These are phyloP conservation scores for Rhegmatorhina hoffmannsi DNA, from an alignment of 2,113 vertebrate species.

Conservation along the genomic window DNA sequence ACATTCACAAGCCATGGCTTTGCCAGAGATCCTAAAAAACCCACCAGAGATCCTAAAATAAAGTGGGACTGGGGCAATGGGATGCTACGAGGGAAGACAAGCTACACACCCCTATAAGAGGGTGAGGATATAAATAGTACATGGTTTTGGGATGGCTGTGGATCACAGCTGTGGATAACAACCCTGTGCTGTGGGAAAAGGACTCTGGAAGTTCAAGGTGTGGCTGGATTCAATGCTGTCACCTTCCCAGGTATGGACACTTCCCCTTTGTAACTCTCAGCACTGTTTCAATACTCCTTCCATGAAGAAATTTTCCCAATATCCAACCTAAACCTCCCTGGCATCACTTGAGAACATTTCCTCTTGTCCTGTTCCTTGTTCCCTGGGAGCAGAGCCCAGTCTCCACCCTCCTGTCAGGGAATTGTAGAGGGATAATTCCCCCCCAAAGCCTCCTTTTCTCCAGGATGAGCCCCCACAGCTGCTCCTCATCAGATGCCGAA, in stretches of 20 bases:
- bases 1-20: not conserved
- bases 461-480: not conserved
- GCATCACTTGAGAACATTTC: not conserved
- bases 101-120: rapidly evolving
- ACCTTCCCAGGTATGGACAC: not conserved
- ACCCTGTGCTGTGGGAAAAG: rapidly evolving
- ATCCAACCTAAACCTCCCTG: not conserved
- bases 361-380: not conserved
- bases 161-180: not conserved
- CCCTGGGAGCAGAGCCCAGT: not conserved
- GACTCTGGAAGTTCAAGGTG: not conserved
- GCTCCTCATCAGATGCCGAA: not conserved
- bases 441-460: not conserved
- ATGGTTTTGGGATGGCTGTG: not conserved
- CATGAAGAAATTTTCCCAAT: not conserved
- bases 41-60: not conserved
- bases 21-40: not conserved
- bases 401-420: not conserved
- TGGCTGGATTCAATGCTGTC: rapidly evolving
- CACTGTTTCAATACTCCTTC: not conserved
- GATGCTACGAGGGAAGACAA: not conserved
- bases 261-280: not conserved
- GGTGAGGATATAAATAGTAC: not conserved
- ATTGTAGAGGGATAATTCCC: not conserved
- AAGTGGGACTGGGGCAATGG: rapidly evolving